Conservation (phyloP, 2,113 vertebrate genomes). For the Spea bombifrons region DNA sequence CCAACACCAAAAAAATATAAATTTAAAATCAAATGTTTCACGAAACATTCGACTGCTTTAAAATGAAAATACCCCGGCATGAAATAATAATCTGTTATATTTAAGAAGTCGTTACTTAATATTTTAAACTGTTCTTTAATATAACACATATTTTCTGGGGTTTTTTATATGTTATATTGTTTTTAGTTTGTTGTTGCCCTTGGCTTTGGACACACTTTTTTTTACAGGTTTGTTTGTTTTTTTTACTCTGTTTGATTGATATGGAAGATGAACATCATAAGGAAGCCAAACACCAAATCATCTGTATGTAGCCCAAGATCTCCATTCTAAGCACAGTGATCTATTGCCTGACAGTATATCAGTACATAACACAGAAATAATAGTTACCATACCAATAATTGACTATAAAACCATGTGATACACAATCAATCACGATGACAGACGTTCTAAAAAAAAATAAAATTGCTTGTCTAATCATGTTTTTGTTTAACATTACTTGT, state of each 20-base stretch:
- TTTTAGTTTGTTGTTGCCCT: neutral
- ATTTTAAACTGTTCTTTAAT: too few relatives aligned
- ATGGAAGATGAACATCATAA: slow-evolving; percentile 1
- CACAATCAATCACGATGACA: too few relatives aligned
- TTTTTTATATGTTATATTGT: slow-evolving; percentile 4
- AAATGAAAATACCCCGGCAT: slow-evolving; percentile 32
- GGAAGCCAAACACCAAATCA: neutral
- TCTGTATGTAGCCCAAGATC: slow-evolving; percentile 11
- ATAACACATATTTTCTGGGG: neutral
- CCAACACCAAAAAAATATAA: slow-evolving; percentile 51
- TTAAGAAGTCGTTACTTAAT: neutral
- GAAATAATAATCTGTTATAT: neutral
- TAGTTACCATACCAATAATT: too few relatives aligned
- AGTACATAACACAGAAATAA: neutral
- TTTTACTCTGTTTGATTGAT: slow-evolving; percentile 15
- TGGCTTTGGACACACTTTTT: neutral
- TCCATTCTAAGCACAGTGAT: neutral
- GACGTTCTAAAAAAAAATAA: too few relatives aligned
- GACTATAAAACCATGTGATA: too few relatives aligned
- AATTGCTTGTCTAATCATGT: too few relatives aligned
- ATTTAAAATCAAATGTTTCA: slow-evolving; percentile 47
- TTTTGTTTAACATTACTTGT: too few relatives aligned
- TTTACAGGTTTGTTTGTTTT: slow-evolving; percentile 1
- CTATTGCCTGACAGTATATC: neutral
- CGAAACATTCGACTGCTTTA: slow-evolving; percentile 46